These are phyloP conservation scores for Oophaga sylvatica DNA, from an alignment of 2,797 vertebrate species.

Conservation along the genomic window DNA sequence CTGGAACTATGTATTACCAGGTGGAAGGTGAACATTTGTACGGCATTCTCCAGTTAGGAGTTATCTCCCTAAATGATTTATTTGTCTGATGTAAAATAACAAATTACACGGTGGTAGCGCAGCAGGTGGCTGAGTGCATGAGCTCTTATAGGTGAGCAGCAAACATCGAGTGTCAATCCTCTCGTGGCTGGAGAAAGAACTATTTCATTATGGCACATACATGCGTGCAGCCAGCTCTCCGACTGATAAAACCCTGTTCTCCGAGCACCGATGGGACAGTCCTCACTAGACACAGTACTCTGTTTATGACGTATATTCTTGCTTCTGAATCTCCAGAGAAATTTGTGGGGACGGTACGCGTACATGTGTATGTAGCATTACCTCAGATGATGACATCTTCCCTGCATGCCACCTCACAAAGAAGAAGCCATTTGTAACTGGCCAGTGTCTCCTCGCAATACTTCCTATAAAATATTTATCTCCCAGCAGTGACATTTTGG, in stretches of 20 bases:
- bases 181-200: not conserved
- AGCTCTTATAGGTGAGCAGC: not conserved
- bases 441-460: not conserved
- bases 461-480: not conserved
- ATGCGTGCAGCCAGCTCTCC: not conserved
- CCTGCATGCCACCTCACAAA: not conserved
- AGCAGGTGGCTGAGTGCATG: not conserved
- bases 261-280: not conserved
- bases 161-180: conserved; percentile 13
- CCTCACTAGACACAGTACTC: not conserved
- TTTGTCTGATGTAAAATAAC: conserved; percentile 12
- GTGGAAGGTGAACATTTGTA: not conserved
- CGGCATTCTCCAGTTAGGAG: not conserved
- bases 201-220: conserved; percentile 9
- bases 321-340: conserved; percentile 12
- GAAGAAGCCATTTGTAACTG: not conserved
- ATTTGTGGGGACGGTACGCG: not conserved
- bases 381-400: not conserved
- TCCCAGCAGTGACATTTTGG: not conserved
- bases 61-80: conserved; percentile 17
- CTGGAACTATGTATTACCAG: not conserved
- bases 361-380: not conserved
- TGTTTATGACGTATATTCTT: not conserved
- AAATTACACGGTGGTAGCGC: not conserved
- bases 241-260: conserved; percentile 12